phyloP scores from a whole-genome alignment of 2,797 vertebrate species.

The Crocodylus rhombifer region DNA sequence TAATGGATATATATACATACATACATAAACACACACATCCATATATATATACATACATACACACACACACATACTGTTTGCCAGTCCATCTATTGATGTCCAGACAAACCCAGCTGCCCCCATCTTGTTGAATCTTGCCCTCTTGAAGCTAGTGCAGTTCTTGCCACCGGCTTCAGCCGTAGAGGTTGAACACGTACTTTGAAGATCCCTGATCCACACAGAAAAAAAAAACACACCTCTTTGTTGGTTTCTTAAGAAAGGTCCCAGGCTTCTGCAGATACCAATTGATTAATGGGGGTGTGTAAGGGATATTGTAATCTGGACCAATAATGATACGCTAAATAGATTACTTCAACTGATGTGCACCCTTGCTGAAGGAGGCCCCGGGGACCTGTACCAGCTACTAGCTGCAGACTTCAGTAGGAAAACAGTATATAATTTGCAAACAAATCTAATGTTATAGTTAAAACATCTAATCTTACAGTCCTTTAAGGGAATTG shows the following conservation, averaged over 20 bases:
- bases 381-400: background rate
- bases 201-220: background rate
- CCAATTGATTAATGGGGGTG: background rate
- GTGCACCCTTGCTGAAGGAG: background rate
- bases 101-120: background rate
- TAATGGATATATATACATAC: too few species aligned
- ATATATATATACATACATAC: too few species aligned
- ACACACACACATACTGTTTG: too few species aligned
- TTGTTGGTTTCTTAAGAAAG: background rate
- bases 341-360: background rate
- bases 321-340: background rate
- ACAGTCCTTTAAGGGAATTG: background rate
- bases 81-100: background rate
- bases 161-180: background rate
- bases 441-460: background rate
- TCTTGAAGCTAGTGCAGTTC: background rate
- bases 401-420: slow-evolving; percentile 6
- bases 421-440: background rate
- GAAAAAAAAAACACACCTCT: background rate
- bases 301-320: background rate
- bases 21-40: too few species aligned
- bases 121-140: background rate
- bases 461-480: background rate
- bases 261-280: background rate
- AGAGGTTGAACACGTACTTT: background rate